Conservation (phyloP, 2,113 vertebrate genomes). For the Phalacrocorax pelagicus region DNA sequence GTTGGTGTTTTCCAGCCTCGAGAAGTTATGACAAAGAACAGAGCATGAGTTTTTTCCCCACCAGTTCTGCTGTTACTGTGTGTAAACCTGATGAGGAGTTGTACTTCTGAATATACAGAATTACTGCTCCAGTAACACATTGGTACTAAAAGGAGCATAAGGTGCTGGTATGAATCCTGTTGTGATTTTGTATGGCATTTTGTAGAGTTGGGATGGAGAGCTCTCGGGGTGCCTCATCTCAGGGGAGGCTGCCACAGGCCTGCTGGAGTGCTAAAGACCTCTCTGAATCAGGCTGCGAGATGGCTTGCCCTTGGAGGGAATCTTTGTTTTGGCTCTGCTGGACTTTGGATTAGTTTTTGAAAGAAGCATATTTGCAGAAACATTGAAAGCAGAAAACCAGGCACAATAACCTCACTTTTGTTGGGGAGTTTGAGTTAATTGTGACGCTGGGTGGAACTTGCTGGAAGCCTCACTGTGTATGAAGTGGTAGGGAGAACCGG, state of each 20-base stretch:
- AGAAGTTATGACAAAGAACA: not conserved
- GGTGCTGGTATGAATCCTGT: not conserved
- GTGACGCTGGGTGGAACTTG: not conserved
- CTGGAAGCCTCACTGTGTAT: not conserved
- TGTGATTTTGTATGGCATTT: not conserved
- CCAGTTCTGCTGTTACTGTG: not conserved
- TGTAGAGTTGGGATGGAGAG: not conserved
- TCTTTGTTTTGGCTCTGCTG: not conserved
- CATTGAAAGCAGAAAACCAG: not conserved
- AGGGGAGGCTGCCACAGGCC: not conserved
- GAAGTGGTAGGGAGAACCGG: not conserved
- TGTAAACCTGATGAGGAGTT: not conserved
- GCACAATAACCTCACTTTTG: not conserved
- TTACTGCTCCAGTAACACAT: not conserved
- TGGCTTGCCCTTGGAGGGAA: not conserved
- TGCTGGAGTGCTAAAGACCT: not conserved
- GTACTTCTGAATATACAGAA: not conserved
- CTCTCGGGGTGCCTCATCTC: not conserved
- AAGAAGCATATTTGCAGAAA: not conserved
- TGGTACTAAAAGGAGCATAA: not conserved
- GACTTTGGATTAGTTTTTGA: not conserved
- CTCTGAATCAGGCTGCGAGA: not conserved
- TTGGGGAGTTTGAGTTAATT: not conserved
- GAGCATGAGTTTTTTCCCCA: accelerated
- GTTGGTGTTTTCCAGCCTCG: not conserved